Conservation (phyloP, 2,113 vertebrate genomes). For the Tetrao urogallus region DNA sequence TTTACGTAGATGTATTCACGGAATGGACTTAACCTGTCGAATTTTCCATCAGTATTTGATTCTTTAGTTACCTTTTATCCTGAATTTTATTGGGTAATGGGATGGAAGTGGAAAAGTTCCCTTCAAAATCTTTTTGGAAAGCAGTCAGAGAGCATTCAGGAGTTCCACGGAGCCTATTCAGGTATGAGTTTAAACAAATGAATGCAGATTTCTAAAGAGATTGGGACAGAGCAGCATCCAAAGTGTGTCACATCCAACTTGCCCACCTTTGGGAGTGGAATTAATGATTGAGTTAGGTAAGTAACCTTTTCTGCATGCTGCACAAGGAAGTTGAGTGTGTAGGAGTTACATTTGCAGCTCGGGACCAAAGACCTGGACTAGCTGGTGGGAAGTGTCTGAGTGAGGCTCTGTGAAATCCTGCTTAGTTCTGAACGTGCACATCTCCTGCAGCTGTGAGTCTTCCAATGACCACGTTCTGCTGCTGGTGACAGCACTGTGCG, state of each 20-base stretch:
- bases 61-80: not conserved
- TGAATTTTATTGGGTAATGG: not conserved
- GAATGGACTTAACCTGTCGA: not conserved
- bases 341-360: not conserved
- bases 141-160: not conserved
- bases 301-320: not conserved
- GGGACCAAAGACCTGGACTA: not conserved
- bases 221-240: fast-evolving
- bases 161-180: not conserved
- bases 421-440: fast-evolving
- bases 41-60: not conserved
- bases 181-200: not conserved
- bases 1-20: not conserved
- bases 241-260: not conserved
- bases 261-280: not conserved
- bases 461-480: not conserved
- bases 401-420: not conserved
- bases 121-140: not conserved
- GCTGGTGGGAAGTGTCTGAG: not conserved
- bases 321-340: not conserved
- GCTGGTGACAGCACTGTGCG: fast-evolving
- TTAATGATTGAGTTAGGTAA: not conserved
- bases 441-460: not conserved
- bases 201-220: not conserved
- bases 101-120: not conserved